Evolutionary conservation across 92 coral and sea anemone genomes (phyloP), one percentile per base, ranked within the genome.

Genomic region (Heliopora coerulea): DNA sequence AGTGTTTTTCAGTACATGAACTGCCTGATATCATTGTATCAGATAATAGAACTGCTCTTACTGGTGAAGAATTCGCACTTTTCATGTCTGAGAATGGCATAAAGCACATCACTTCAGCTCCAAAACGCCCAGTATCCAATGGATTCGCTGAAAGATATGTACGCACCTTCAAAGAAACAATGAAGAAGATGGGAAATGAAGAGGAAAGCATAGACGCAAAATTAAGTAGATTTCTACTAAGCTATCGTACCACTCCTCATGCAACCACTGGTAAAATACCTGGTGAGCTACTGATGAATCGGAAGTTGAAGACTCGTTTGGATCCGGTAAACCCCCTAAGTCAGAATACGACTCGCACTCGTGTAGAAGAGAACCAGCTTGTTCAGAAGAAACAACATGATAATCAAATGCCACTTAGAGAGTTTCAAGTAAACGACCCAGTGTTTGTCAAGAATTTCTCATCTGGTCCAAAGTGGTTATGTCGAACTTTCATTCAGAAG

Each of bases 51-150:
- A 27, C 83, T 14, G 30, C 54, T 19, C 39, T 79, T 49, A 54
- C 83, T 18, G 44, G 83, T 42, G 67, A 50, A 50, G 83, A 69
- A 29, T 80, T 80, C 70, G 79, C 3, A 23, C 57, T 24, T n/a
- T 80, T 80, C 62, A 58, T 73, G 62, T 15, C 56, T 21, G 52
- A 69, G 39, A 80, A 80, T 69, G 84, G 84, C 20, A 80, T 80
- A 23, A 35, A 72, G 30, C 79, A 80, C 50, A 73, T 80, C 49
- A 72, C 62, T 13, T 34, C 85, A 60, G 85, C 80, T 18, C 79
- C 65, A 8, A 52, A 72, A 32, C 80, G 73, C 64, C 80, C 85
- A 40, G 72, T 65, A n/a, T 72, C 85, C 17, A 80, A 80, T 73
- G 85, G 85, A 27, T 62, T 72, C 12, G 49, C 65, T 33, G 85